Evolutionary conservation across 2,888 invertebrate species (phyloP), one percentile per base, ranked within the genome.

Genomic region (Callyntrura guangdongensis): DNA sequence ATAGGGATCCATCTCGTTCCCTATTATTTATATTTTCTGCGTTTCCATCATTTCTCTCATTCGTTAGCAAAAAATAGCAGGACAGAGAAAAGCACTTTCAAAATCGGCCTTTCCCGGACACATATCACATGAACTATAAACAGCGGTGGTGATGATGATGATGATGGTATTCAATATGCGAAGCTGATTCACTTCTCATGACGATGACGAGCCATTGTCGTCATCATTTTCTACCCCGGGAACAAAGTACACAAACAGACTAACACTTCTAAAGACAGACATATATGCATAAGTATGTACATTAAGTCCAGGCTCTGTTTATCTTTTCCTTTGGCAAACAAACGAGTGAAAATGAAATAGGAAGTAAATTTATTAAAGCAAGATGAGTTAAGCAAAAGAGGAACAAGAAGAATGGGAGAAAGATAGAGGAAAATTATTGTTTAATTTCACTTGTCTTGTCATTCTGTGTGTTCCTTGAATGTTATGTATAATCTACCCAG

Each of bases 391-490:
- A 22, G 17, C 9, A 56, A 25, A 56, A 45, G 9, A 56, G 17
- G 47, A 74, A 74, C 49, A 36, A 36, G 36, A 74, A 81, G 49
- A 59, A 81, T 14, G 59, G 81, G 17, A 59, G 45, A 61, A 83
- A 64, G 17, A 45, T 11, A 83, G 82, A 64, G 82, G 82, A 83
- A 83, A 83, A 83, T 83, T 83, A 64, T 64, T 83, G 82, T 83
- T 64, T 83, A 83, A 83, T 83, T 83, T 83, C 22, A 82, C 82
- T 83, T 36, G 82, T 81, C 82, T 53, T 49, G 56, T 82, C 49
- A 82, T 82, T 36, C 49, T 79, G n/a, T n/a, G n/a, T n/a, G n/a
- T n/a, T n/a, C n/a, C n/a, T n/a, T n/a, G n/a, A n/a, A n/a, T n/a
- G n/a, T n/a, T n/a, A n/a, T n/a, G n/a, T n/a, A n/a, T n/a, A n/a